Evolutionary conservation across 2,797 vertebrate species (phyloP), one percentile per base, ranked within the genome.

Genomic region (Yasuhikotakia modesta): DNA sequence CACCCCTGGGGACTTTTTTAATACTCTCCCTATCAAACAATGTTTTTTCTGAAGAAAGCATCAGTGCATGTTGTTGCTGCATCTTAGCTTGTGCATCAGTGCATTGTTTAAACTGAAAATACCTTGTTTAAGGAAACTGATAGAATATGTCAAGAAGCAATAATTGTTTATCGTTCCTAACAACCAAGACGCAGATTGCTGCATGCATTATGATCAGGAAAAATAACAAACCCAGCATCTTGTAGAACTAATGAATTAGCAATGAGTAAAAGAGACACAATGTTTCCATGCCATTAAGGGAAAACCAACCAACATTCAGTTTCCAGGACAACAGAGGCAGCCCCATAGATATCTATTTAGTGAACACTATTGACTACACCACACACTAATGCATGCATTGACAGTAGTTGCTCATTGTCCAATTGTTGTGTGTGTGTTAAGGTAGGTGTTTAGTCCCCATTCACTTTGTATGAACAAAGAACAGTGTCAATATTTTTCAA

Each of bases 131-230:
- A 55, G 64, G 30, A 52, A 43, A 27, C 32, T 53, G 43, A 74
- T 69, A 30, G 70, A 68, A 60, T 63, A 66, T 48, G 70, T 53
- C 16, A 19, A 63, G 35, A 43, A 48, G 60, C 24, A 72, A 79
- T 30, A 61, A 81, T 80, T 75, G 72, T 82, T 80, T 57, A 82
- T 53, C 17, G 46, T 69, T 24, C 46, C 50, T 73, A 4, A 50
- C 32, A 61, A 27, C 6, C 13, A 7, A 35, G 45, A 11, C 16
- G n/a, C 53, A 58, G 24, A 35, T 27, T 53, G 78, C n/a, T 17
- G 21, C n/a, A 19, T 11, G 63, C 70, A 39, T 67, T 19, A 1
- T 16, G 69, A 73, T 64, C 69, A 45, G 39, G 55, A 67, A 14
- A 7, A 39, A 53, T 76, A 65, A 67, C 30, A 79, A 64, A 43